phyloP scores from a whole-genome alignment of 2,888 invertebrate species.

The Ceratothoa steindachneri region DNA sequence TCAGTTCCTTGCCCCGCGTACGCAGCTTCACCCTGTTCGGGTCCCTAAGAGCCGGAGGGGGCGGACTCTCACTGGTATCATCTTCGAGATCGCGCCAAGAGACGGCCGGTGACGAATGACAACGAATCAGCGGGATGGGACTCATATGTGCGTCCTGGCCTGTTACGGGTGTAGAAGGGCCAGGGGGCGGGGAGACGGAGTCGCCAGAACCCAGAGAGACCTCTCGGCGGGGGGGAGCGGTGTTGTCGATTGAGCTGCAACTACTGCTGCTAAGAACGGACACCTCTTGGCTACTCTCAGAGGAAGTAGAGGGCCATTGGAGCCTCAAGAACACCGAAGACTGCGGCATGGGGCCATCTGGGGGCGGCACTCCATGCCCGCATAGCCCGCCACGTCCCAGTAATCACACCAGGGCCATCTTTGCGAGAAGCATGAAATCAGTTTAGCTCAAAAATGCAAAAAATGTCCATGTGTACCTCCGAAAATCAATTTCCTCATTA shows the following conservation, averaged over 20 bases:
- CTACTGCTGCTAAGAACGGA: conserved; percentile 3
- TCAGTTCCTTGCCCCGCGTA: not conserved
- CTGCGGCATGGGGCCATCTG: conserved; percentile 28
- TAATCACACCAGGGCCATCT: no score
- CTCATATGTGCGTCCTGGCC: not conserved
- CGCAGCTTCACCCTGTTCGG: conserved; percentile 35
- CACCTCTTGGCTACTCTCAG: conserved; percentile 11
- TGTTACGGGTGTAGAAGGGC: conserved; percentile 54
- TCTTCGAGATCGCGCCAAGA: conserved; percentile 3
- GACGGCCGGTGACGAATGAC: not conserved
- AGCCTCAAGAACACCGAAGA: conserved; percentile 36
- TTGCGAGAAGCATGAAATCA: no score
- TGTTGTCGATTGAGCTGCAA: not conserved
- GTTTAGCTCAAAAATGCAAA: no score
- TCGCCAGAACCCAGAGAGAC: not conserved
- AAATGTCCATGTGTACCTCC: no score
- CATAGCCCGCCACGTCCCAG: no score
- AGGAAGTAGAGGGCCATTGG: conserved; percentile 23
- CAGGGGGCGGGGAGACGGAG: conserved; percentile 51
- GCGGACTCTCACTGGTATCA: not conserved
- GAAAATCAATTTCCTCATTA: no score
- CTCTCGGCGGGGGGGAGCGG: conserved; percentile 3
- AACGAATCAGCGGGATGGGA: not conserved
- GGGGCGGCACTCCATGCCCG: no score
- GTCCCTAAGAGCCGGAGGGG: conserved; percentile 14